Evolutionary conservation across 2,888 invertebrate species (phyloP).

Genomic region (Meganola albula): DNA sequence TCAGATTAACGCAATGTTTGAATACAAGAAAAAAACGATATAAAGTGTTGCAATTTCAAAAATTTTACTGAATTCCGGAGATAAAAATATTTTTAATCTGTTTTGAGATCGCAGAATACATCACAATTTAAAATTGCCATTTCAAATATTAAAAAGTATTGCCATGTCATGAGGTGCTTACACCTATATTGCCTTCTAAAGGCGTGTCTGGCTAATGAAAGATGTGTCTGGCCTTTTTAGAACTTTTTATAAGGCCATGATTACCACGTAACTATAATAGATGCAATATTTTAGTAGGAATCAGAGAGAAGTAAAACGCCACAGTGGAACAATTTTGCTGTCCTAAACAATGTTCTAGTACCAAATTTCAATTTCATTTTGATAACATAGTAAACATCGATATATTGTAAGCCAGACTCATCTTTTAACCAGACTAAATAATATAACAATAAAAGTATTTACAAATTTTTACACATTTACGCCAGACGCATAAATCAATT

Average conservation of each 20-base stretch:
- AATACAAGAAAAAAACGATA: slow-evolving; percentile 34
- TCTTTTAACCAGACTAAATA: too few species aligned
- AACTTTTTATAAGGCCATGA: too few species aligned
- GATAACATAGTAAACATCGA: too few species aligned
- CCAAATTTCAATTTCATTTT: too few species aligned
- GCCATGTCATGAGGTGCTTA: slow-evolving; percentile 43
- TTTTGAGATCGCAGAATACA: slow-evolving; percentile 71
- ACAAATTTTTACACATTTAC: slow-evolving; percentile 19
- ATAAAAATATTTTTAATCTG: slow-evolving; percentile 44
- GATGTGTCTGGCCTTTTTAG: slow-evolving; percentile 6
- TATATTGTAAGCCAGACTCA: too few species aligned
- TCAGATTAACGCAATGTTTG: slow-evolving; percentile 63
- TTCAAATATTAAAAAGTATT: slow-evolving; percentile 45
- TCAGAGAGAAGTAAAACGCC: too few species aligned
- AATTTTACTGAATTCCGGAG: slow-evolving; percentile 31
- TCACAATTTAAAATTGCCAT: slow-evolving; percentile 58
- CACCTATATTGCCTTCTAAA: slow-evolving; percentile 22
- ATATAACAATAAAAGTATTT: slow-evolving; percentile 29
- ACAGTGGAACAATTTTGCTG: too few species aligned
- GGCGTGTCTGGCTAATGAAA: too few species aligned
- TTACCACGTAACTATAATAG: too few species aligned
- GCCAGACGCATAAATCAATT: slow-evolving; percentile 22
- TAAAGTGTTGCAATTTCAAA: slow-evolving; percentile 25
- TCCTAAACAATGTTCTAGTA: too few species aligned
- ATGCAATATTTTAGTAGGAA: too few species aligned